Evolutionary conservation across 2,113 vertebrate genomes (phyloP).

Genomic region (Melanocharis versteri): DNA sequence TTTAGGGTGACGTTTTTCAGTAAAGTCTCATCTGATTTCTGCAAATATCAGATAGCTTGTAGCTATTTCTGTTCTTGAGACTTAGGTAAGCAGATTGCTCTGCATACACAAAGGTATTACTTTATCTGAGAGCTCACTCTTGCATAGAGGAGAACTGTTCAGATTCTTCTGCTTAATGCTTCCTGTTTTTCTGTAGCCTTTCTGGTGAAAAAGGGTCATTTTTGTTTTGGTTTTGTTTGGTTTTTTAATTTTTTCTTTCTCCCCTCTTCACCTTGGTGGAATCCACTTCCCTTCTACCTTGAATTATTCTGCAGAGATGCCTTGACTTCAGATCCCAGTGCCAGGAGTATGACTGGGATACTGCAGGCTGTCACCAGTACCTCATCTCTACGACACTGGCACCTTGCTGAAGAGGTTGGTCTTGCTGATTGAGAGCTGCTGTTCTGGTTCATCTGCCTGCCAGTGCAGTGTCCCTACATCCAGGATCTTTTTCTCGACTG

Average conservation of each 20-base stretch:
- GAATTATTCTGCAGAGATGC: not conserved
- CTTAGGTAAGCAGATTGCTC: not conserved
- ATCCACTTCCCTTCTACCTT: not conserved
- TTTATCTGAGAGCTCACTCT: not conserved
- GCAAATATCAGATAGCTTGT: not conserved
- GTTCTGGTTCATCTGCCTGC: not conserved
- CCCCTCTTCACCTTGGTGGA: not conserved
- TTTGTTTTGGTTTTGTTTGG: not conserved
- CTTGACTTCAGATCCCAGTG: not conserved
- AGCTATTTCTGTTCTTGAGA: not conserved
- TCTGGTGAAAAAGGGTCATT: not conserved
- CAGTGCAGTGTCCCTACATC: not conserved
- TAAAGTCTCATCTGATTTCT: not conserved
- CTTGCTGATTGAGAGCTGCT: not conserved
- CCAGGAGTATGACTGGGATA: not conserved
- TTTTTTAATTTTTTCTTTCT: fast-evolving
- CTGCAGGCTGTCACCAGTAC: not conserved
- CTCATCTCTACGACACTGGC: not conserved
- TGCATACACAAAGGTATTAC: not conserved
- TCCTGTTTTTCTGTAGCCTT: not conserved
- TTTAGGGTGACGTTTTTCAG: not conserved
- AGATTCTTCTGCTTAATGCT: not conserved
- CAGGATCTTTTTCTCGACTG: not conserved
- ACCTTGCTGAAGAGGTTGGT: not conserved
- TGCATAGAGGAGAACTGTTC: not conserved